These are phyloP conservation scores for Heliconius hewitsoni DNA, from an alignment of 1,140 invertebrate genomes.

Conservation along the genomic window DNA sequence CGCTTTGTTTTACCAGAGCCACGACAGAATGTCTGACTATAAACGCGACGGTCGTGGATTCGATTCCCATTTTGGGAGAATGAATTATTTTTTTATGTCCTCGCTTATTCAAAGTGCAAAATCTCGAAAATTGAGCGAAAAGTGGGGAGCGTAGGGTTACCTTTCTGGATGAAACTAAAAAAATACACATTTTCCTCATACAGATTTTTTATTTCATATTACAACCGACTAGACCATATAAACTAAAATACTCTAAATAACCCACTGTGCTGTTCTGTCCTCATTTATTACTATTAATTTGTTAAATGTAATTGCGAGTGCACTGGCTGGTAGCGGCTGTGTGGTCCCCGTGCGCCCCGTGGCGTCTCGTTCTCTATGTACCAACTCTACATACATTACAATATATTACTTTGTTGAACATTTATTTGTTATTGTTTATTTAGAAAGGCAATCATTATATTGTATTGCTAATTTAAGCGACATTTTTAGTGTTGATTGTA, in stretches of 20 bases:
- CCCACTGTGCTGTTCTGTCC: background rate
- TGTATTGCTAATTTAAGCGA: background rate
- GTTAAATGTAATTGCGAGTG: background rate
- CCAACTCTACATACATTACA: background rate
- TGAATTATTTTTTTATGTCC: no score
- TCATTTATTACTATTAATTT: constrained; percentile 3
- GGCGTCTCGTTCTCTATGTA: constrained; percentile 1
- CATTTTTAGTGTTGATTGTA: background rate
- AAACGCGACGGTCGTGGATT: no score
- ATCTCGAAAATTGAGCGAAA: no score
- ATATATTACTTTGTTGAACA: background rate
- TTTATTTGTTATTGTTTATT: constrained; percentile 5
- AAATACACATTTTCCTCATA: no score
- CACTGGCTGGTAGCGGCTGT: background rate
- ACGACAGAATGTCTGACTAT: no score
- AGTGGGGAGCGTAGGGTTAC: no score
- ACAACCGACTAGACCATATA: no score
- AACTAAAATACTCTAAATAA: background rate
- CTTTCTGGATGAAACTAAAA: no score
- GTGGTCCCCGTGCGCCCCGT: constrained; percentile 6
- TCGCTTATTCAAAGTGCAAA: no score
- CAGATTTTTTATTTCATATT: no score
- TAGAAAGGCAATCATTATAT: background rate
- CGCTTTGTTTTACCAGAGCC: no score
- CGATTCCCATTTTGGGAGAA: no score